Base-by-base conservation (phyloP, 2,888 invertebrate species). In the Exocentrus adspersus region DNA sequence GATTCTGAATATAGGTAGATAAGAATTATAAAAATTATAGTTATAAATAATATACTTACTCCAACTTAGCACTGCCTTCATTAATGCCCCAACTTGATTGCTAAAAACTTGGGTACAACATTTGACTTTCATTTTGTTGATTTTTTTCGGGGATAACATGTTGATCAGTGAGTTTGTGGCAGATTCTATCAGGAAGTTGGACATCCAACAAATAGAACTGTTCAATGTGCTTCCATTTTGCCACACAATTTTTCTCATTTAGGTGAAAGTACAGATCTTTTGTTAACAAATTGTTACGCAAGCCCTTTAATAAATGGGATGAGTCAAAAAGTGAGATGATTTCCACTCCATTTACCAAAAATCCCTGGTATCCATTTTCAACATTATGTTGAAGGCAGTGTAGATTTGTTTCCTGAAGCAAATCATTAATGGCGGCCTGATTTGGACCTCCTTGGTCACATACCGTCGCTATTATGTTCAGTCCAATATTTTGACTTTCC, bases 271-370 rank as follows among this genome's bases (percentile, higher is more conserved):
- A 32, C 20, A 70, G 12, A 56, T 65, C 42, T 48, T 70, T 67
- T 17, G 48, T 64, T 24, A 68, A 24, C 20, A 68, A 60, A 58
- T 68, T 70, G 42, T 67, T 67, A n/a, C 66, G 10, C 7, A 68
- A 53, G 10, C 69, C 67, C 32, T 70, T 71, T 10, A 71, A 48
- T 30, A 71, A 30, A 60, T 69, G 69, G 7, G 66, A 68, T 2
- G 52, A 42, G 42, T 71, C 71, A 62, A 57, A 71, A 17, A 60
- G 14, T 7, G 63, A 59, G 24, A 63, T 48, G 2, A 63, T 46
- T 12, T 63, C 59, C 1, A 9, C 21, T n/a, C 43, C 37, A 41
- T 64, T 54, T 7, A 61, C 32, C n/a, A 60, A n/a, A 46, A 67
- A 60, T 4, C 63, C 64, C 45, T 48, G 48, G n/a, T 43, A 54